A percentile compares a stretch with the other conserved stretches of the same genome.
These are phyloP conservation scores for Hycleus cichorii DNA, from an alignment of 1,140 invertebrate species.

Conservation along the genomic window DNA sequence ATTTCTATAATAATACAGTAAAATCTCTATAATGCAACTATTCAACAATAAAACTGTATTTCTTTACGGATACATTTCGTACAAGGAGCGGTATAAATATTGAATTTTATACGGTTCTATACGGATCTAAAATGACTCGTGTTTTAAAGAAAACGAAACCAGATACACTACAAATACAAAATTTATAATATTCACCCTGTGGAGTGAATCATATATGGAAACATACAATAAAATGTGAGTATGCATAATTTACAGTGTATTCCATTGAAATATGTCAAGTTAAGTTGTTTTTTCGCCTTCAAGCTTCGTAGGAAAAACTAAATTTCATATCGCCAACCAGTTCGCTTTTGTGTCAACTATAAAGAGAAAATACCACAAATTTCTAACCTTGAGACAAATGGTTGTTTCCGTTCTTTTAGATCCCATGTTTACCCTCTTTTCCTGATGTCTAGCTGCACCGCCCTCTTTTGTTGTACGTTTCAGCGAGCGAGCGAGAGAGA, in stretches of 20 bases:
- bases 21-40: too few species aligned
- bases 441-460: background rate
- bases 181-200: slow-evolving; percentile 25
- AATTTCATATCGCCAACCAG: too few species aligned
- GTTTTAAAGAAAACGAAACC: slow-evolving; percentile 1
- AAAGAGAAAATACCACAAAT: slow-evolving; percentile 6
- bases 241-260: slow-evolving; percentile 2
- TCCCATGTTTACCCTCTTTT: slow-evolving; percentile 12
- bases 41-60: too few species aligned
- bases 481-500: too few species aligned
- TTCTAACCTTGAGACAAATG: slow-evolving; percentile 15
- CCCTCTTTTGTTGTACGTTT: too few species aligned
- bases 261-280: slow-evolving; percentile 21
- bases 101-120: slow-evolving; percentile 9
- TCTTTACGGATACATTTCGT: too few species aligned
- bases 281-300: slow-evolving; percentile 2
- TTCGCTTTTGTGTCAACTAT: too few species aligned
- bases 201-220: slow-evolving; percentile 15
- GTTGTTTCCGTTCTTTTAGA: slow-evolving; percentile 12
- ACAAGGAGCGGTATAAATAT: slow-evolving; percentile 12
- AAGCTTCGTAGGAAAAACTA: background rate
- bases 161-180: slow-evolving; percentile 15
- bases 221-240: too few species aligned
- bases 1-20: too few species aligned
- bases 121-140: slow-evolving; percentile 10